phyloP scores from a whole-genome alignment of 1,140 invertebrate species.

The Rhagoletis pomonella region DNA sequence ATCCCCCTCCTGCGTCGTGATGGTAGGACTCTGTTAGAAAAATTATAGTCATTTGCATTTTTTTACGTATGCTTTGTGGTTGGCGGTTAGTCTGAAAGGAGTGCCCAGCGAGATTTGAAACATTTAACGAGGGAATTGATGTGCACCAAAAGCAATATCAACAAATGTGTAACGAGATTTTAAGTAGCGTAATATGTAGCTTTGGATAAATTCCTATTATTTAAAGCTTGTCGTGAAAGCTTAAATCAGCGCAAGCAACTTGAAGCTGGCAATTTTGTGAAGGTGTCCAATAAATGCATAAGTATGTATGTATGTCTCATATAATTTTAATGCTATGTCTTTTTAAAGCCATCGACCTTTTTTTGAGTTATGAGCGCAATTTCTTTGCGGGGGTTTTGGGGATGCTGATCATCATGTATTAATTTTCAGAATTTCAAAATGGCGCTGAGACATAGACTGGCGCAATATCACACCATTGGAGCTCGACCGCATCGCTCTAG shows the following conservation, averaged over 20 bases:
- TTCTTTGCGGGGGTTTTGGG: no score
- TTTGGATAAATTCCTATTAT: not conserved
- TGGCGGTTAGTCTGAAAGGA: not conserved
- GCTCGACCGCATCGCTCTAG: no score
- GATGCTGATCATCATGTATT: no score
- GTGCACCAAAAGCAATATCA: conserved; percentile 38
- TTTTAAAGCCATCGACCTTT: no score
- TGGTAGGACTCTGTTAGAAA: not conserved
- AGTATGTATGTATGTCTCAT: no score
- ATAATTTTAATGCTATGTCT: no score
- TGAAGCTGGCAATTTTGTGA: not conserved
- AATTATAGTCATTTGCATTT: conserved; percentile 34
- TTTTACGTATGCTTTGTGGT: conserved; percentile 9
- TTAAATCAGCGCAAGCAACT: conserved; percentile 10
- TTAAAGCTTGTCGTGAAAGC: not conserved
- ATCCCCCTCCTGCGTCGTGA: not conserved
- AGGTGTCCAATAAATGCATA: not conserved
- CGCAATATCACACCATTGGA: no score
- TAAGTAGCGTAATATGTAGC: conserved; percentile 12
- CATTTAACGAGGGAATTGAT: conserved; percentile 34
- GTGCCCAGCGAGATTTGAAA: conserved; percentile 13
- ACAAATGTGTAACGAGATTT: conserved; percentile 35
- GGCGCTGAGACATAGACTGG: no score
- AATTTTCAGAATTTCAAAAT: no score
- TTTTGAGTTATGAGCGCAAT: no score